Conservation (phyloP, 2,113 vertebrate genomes). For the Tragulus kanchil region DNA sequence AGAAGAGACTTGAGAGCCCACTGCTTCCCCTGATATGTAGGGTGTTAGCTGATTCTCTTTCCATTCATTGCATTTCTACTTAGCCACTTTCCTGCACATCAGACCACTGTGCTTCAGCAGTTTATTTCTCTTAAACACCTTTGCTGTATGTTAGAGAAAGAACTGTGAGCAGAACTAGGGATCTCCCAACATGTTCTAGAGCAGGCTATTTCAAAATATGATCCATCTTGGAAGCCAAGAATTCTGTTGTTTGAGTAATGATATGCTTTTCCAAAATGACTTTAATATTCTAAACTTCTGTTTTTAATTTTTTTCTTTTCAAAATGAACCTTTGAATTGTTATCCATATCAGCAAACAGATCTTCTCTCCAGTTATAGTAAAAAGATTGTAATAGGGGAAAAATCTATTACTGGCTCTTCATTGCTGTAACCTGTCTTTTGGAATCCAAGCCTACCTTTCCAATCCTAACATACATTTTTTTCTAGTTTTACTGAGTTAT, state of each 20-base stretch:
- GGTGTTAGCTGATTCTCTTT: too few species aligned
- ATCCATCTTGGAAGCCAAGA: neutral
- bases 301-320: conserved; percentile 4
- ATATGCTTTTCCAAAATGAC: neutral
- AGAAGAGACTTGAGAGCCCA: neutral
- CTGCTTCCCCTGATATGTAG: neutral
- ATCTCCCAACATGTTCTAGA: neutral
- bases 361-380: neutral
- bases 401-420: neutral
- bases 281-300: neutral
- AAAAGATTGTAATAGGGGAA: neutral
- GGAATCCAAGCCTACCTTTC: neutral
- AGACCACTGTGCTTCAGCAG: neutral
- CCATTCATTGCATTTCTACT: neutral
- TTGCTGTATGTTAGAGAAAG: neutral
- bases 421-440: neutral
- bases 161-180: neutral
- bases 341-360: neutral
- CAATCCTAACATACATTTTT: neutral
- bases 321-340: neutral
- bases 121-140: neutral
- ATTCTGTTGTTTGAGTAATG: neutral
- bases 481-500: neutral
- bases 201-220: neutral
- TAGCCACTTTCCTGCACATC: neutral